These are phyloP conservation scores for Monochamus saltuarius DNA, from an alignment of 1,140 invertebrate species.

Conservation along the genomic window DNA sequence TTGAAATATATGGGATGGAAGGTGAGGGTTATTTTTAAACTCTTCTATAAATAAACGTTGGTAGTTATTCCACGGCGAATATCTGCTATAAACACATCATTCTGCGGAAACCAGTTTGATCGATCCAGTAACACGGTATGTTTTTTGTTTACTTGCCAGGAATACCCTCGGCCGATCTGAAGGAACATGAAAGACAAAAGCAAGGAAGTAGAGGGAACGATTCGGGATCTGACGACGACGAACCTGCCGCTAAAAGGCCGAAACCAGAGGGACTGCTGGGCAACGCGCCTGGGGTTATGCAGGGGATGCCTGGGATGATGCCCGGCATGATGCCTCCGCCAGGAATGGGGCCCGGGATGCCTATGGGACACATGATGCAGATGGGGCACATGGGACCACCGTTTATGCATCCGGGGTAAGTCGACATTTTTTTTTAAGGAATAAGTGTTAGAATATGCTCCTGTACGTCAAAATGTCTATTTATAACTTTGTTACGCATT, in stretches of 20 bases:
- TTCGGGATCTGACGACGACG: slow-evolving; percentile 76
- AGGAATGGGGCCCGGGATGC: slow-evolving; percentile 58
- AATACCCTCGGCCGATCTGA: slow-evolving; percentile 92
- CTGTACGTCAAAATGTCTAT: no score
- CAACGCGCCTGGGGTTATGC: slow-evolving; percentile 55
- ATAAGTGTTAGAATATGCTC: no score
- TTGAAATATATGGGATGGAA: slow-evolving; percentile 99
- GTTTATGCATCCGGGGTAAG: slow-evolving; percentile 71
- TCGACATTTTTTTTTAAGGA: neutral
- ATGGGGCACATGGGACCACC: slow-evolving; percentile 64
- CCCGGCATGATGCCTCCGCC: slow-evolving; percentile 63
- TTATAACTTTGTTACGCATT: no score
- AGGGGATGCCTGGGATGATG: slow-evolving; percentile 56
- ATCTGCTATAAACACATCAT: slow-evolving; percentile 1
- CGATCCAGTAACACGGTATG: neutral
- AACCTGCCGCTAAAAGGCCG: slow-evolving; percentile 69
- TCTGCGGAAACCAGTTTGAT: neutral
- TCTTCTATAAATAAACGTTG: slow-evolving; percentile 8
- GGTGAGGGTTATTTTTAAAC: slow-evolving; percentile 58
- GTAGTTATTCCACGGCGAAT: neutral
- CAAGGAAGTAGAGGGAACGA: slow-evolving; percentile 60
- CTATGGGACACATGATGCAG: slow-evolving; percentile 68
- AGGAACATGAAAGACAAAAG: slow-evolving; percentile 90
- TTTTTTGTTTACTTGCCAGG: slow-evolving; percentile 35
- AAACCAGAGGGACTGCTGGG: slow-evolving; percentile 65